A percentile compares a stretch with the other conserved stretches of the same genome.
Evolutionary conservation across 2,113 vertebrate genomes (phyloP).

Genomic region (cattle (Bos taurus)): ARS-UCD2.0 NC_037339.1:84579501-84580000

Average conservation of each 20-base stretch:
- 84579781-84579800: background rate
- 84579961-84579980: rapidly evolving
- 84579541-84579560: background rate
- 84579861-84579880: background rate
- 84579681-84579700: rapidly evolving
- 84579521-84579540: background rate
- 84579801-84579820: constrained; percentile 30
- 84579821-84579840: background rate
- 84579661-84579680: background rate
- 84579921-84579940: too few species aligned
- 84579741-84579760: rapidly evolving
- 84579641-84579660: background rate
- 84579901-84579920: rapidly evolving
- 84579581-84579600: background rate
- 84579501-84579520: background rate
- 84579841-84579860: background rate
- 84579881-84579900: rapidly evolving
- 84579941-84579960: rapidly evolving
- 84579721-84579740: too few species aligned
- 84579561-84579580: background rate
- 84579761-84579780: background rate
- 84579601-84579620: background rate
- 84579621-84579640: background rate
- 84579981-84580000: rapidly evolving
- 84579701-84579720: background rate